Base-by-base conservation (phyloP, 2,888 invertebrate species). In the Microctonus aethiopoides region DNA sequence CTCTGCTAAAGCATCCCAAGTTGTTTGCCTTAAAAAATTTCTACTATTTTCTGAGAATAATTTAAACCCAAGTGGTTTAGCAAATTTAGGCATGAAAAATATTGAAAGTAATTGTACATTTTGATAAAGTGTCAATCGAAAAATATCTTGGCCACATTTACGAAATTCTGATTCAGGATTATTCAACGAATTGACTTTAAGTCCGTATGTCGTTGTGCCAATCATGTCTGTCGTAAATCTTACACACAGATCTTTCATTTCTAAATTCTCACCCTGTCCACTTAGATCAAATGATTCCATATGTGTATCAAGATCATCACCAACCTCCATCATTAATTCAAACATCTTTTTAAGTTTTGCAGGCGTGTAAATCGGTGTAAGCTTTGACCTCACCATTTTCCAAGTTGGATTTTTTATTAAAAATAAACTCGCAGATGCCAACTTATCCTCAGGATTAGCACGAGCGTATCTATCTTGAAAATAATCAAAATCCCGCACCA, bases 171-270 rank as follows among this genome's bases (percentile, higher is more conserved):
- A 83, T 11, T 89, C 79, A 0, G 87, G 85, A 62, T 87, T 78
- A 13, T 81, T 83, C 20, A 89, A 79, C 1, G 87, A 87, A 71
- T 89, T 88, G 0, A 86, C 88, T 63, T 84, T 81, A 0, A 89
- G 79, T 0, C 89, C 89, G 56, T 84, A 89, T 0, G 88, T 89
- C 1, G 88, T 87, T 0, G 87, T 86, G 4, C 86, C 87, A 68
- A 89, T 88, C 1, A 89, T 82, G 73, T 89, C 89, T 2, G 84
- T 85, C 0, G 83, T 80, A 39, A 80, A 83, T 59, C 77, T 83
- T 0, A 81, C 83, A 34, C 75, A 77, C 2, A 83, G 67, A n/a
- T 85, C 82, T 68, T 84, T 85, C 7, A 83, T 24, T 41, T 86
- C 85, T 4, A 85, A 0, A 1, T 24, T 41, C n/a, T 74, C 72